Conservation (phyloP, 2,888 invertebrate species). For the Drepana falcataria region DNA sequence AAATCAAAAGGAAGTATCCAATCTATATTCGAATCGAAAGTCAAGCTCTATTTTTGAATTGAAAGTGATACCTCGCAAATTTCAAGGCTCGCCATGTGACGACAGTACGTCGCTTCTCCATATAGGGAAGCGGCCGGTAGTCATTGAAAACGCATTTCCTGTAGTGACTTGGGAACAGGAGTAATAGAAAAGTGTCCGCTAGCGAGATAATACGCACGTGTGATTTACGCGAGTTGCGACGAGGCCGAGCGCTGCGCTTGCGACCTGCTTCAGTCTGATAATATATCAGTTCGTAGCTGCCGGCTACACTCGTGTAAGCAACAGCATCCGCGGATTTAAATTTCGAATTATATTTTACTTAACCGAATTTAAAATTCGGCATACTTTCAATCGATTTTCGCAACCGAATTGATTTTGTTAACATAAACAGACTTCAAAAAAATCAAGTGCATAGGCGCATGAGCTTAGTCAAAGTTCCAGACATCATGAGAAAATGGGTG, state of each 20-base stretch:
- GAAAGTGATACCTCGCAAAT: no score
- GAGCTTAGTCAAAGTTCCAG: constrained; percentile 55
- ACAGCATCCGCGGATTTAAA: constrained; percentile 15
- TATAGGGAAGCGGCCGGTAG: not conserved
- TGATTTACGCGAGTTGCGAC: constrained; percentile 54
- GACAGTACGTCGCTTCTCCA: no score
- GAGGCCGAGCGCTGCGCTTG: constrained; percentile 36
- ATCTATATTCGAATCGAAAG: no score
- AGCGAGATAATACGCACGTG: constrained; percentile 26
- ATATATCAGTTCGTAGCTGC: constrained; percentile 52
- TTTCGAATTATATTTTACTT: constrained; percentile 11
- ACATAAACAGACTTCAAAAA: no score
- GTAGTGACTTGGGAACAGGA: not conserved
- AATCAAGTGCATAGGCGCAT: constrained; percentile 33
- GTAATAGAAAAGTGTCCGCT: constrained; percentile 11
- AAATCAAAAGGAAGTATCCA: no score
- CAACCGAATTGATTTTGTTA: no score
- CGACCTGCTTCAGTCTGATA: constrained; percentile 37
- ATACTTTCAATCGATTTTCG: not conserved
- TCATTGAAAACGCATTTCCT: not conserved
- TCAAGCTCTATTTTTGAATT: no score
- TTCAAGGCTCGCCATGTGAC: no score
- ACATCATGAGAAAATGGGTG: constrained; percentile 65
- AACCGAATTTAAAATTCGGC: constrained; percentile 2
- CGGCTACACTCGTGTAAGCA: constrained; percentile 42